Percentiles rank a stretch among this genome's conserved stretches.
These are phyloP conservation scores for Eira barbara DNA, from an alignment of 2,113 vertebrate genomes.

Conservation along the genomic window DNA sequence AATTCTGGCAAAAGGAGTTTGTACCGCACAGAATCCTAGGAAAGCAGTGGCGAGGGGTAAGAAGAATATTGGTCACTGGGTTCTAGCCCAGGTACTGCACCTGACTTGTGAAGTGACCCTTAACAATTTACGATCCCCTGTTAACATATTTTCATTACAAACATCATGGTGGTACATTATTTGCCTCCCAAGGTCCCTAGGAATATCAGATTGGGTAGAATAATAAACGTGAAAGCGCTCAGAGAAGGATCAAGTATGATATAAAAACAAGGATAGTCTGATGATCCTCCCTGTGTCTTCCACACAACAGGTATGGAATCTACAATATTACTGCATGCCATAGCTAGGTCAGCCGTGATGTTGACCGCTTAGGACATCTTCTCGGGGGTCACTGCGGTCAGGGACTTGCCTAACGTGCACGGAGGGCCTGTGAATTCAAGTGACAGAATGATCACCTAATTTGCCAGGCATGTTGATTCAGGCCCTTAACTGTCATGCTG, in stretches of 20 bases:
- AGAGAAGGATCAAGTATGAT: background rate
- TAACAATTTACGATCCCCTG: background rate
- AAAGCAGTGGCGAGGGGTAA: background rate
- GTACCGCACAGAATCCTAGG: background rate
- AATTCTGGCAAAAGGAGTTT: background rate
- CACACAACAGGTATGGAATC: background rate
- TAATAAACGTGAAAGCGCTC: background rate
- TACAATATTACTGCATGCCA: accelerated
- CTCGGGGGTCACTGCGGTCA: background rate
- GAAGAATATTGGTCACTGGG: background rate
- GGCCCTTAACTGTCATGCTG: background rate
- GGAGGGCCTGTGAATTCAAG: background rate
- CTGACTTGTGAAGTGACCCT: background rate
- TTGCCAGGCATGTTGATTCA: background rate
- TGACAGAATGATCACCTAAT: background rate
- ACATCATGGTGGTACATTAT: background rate
- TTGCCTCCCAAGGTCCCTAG: background rate
- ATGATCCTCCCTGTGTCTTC: background rate
- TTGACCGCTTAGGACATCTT: background rate
- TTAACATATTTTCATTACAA: background rate
- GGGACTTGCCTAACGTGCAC: background rate
- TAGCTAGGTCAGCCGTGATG: background rate
- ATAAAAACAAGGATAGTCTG: background rate
- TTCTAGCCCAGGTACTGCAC: background rate
- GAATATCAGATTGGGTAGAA: background rate